Base-by-base conservation (phyloP, 2,113 vertebrate genomes). In the Indicator maculatus region DNA sequence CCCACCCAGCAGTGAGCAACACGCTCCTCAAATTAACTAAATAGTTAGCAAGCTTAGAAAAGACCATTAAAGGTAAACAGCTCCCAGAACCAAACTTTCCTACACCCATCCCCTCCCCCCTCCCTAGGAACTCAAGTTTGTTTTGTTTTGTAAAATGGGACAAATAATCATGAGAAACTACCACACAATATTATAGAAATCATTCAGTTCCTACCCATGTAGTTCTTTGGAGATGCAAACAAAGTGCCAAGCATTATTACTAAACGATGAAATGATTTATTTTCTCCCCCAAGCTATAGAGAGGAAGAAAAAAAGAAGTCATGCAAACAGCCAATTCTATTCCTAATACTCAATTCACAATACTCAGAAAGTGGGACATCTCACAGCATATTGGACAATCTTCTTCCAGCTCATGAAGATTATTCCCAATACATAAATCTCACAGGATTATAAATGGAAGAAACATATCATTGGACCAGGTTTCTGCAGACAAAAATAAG, bases 231-330 rank as follows among this genome's bases (percentile, higher is more conserved):
- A 96, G 83, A 94, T 15, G 16, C 39, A 84, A 60, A 63, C 33
- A 44, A 89, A 93, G 71, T 90, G 77, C 77, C 89, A 96, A 90
- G 67, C 47, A 75, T 60, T 94, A 95, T 95, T 83, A 88, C 23
- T 33, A 67, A 78, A 88, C 52, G 47, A 93, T 87, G 72, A 93
- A 91, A 70, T 86, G 5, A 83, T 79, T 3, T 6, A 21, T 90
- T 95, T 95, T 82, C 56, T 80, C 75, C 96, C 87, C 12, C 87
- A 74, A 83, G 84, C 89, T 79, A 76, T 20, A 69, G 0, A 78
- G 39, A 52, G 28, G 17, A 88, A 75, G 53, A 78, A 90, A 89
- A 84, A 93, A 52, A 89, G 83, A 90, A 86, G 59, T 58, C 69
- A 74, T 5, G 38, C 75, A 91, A 95, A 90, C 26, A 94, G 56